Evolutionary conservation across 2,113 vertebrate genomes (phyloP).

Genomic region (Pterophyllum scalare): DNA sequence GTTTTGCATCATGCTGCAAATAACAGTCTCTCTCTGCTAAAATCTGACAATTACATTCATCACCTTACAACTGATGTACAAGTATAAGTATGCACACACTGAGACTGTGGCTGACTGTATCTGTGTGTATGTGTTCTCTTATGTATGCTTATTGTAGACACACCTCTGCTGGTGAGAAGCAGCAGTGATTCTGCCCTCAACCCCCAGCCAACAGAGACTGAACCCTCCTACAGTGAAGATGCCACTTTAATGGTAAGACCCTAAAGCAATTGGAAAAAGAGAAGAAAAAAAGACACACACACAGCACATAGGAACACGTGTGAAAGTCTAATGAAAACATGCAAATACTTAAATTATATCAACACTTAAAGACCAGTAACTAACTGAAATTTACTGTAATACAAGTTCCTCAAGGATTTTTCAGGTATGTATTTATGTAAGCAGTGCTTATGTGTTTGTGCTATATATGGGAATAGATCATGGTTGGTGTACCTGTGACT

Average conservation of each 20-base stretch:
- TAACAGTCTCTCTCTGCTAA: background rate
- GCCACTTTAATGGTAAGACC: slow-evolving; percentile 60
- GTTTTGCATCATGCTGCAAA: background rate
- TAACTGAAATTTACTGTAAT: background rate
- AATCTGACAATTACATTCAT: background rate
- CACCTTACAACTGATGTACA: background rate
- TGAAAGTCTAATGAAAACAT: background rate
- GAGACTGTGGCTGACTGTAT: background rate
- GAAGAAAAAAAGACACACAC: background rate
- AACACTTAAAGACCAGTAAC: background rate
- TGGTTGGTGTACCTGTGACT: background rate
- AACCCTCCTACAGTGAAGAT: slow-evolving; percentile 76
- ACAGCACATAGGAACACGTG: background rate
- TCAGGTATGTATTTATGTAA: background rate
- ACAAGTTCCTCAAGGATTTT: background rate
- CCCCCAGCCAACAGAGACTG: slow-evolving; percentile 78
- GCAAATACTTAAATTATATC: background rate
- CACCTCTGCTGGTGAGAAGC: slow-evolving; percentile 93
- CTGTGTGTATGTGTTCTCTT: background rate
- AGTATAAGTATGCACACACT: background rate
- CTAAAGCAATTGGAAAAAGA: background rate
- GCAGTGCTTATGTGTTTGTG: fast-evolving
- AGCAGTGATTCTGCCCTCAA: slow-evolving; percentile 91
- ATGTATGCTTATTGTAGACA: slow-evolving; percentile 80
- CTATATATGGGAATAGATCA: background rate